Conservation (phyloP, 2,797 vertebrate genomes). For the Florisuga fusca region DNA sequence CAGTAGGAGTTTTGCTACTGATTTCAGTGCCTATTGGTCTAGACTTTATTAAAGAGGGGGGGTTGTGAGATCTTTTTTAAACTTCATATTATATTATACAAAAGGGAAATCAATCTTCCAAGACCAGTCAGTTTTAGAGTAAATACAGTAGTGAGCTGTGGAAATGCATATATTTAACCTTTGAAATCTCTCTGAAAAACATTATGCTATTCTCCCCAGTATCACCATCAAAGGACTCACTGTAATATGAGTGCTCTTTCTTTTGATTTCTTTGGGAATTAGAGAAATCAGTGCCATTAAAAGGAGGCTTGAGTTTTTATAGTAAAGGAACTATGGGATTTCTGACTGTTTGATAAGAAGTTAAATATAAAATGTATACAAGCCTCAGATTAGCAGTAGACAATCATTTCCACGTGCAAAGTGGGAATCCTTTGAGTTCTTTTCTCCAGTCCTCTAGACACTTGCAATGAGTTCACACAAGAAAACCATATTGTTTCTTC, state of each 20-base stretch:
- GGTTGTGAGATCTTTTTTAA: not conserved
- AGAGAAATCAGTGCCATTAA: not conserved
- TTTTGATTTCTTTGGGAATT: not conserved
- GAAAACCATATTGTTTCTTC: constrained; percentile 33
- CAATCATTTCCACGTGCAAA: constrained; percentile 26
- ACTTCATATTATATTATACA: not conserved
- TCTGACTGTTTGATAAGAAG: not conserved
- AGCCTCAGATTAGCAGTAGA: constrained; percentile 19
- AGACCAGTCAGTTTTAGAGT: not conserved
- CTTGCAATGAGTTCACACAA: constrained; percentile 48
- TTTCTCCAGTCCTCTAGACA: constrained; percentile 51
- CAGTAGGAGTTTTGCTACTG: not conserved
- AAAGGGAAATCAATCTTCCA: not conserved
- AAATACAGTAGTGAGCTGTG: not conserved
- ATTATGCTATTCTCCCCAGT: not conserved
- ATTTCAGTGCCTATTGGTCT: not conserved
- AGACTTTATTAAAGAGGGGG: not conserved
- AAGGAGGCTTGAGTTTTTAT: not conserved
- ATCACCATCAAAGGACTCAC: not conserved
- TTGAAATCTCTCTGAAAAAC: constrained; percentile 1
- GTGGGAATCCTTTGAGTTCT: constrained; percentile 38
- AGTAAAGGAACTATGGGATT: not conserved
- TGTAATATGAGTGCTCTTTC: not conserved
- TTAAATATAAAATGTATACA: constrained; percentile 15
- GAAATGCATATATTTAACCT: constrained; percentile 8